phyloP scores from a whole-genome alignment of 2,888 invertebrate genomes.

The Cephus sareptanus region DNA sequence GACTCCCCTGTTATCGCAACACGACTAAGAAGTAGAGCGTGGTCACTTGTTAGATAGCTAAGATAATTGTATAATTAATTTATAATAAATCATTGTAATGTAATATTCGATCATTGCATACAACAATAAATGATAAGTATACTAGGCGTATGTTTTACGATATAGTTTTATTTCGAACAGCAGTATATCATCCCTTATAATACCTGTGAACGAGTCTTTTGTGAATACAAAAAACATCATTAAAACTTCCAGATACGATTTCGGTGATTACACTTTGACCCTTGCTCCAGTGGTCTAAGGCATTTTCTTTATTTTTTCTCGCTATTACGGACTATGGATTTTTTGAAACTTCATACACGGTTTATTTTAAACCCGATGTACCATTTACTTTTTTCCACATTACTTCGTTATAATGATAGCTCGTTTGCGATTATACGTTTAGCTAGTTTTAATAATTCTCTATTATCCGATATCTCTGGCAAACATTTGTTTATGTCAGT shows the following conservation, averaged over 20 bases:
- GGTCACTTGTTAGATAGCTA: constrained; percentile 33
- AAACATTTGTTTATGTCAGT: not conserved
- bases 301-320: not conserved
- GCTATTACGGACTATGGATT: not conserved
- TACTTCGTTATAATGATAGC: not conserved
- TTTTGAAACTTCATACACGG: not conserved
- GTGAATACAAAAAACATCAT: constrained; percentile 7
- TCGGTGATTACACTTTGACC: not conserved
- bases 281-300: not conserved
- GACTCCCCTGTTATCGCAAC: constrained; percentile 2
- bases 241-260: not conserved
- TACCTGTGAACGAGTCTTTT: constrained; percentile 13
- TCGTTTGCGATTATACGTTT: not conserved
- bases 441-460: not conserved
- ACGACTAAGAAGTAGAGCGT: constrained; percentile 20
- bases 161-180: not conserved
- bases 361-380: not conserved
- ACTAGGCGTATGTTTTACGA: constrained; percentile 10
- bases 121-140: constrained; percentile 45
- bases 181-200: constrained; percentile 12
- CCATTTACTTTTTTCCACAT: not conserved
- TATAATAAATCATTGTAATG: constrained; percentile 46
- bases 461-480: not conserved
- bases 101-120: constrained; percentile 39
- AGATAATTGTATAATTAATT: constrained; percentile 45